These are phyloP conservation scores for Lamprotornis superbus DNA, from an alignment of 2,113 vertebrate genomes.

Conservation along the genomic window DNA sequence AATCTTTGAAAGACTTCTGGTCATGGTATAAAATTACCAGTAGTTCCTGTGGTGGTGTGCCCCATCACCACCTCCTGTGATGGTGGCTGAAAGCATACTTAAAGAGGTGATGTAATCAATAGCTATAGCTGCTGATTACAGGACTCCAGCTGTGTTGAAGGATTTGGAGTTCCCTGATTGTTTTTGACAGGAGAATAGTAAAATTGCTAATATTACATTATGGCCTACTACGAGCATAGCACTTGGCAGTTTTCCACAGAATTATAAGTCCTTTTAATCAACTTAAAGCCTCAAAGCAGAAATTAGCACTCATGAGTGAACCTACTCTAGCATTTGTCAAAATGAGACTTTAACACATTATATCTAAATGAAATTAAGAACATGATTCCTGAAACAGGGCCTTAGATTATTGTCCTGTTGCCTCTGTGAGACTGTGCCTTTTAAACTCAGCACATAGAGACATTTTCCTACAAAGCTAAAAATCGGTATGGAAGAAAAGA, in stretches of 20 bases:
- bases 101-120: background rate
- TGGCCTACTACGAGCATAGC: background rate
- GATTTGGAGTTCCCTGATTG: background rate
- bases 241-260: background rate
- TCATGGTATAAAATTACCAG: background rate
- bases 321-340: background rate
- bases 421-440: background rate
- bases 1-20: background rate
- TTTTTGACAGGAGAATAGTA: background rate
- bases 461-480: background rate
- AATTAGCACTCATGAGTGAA: background rate
- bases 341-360: background rate
- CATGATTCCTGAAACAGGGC: background rate
- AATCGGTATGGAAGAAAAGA: background rate
- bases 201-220: background rate
- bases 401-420: background rate
- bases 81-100: background rate
- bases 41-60: background rate
- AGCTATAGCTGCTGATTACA: background rate
- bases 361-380: background rate
- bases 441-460: background rate
- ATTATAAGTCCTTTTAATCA: background rate
- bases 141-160: background rate
- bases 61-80: background rate
- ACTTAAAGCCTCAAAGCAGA: background rate